These are phyloP conservation scores for Pegoplata infirma DNA, from an alignment of 2,888 invertebrate genomes.

Conservation along the genomic window DNA sequence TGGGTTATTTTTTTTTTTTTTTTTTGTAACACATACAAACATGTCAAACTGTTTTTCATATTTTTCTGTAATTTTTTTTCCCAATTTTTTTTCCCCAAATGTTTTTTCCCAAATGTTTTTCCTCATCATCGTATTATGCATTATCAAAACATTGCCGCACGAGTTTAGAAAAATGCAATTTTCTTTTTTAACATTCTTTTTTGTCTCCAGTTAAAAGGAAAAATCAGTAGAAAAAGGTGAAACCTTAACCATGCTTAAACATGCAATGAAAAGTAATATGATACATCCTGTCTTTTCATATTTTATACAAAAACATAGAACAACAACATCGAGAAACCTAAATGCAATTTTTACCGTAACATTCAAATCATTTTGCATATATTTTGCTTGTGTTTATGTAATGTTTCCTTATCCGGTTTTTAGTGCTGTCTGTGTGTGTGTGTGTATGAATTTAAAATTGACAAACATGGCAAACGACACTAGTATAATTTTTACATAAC, in stretches of 20 bases:
- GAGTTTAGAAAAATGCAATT: constrained; percentile 25
- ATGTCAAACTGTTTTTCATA: constrained; percentile 52
- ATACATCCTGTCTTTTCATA: constrained; percentile 52
- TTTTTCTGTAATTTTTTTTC: constrained; percentile 33
- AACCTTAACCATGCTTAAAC: constrained; percentile 52
- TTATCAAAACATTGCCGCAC: constrained; percentile 42
- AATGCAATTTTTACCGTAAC: no score
- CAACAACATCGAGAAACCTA: not conserved
- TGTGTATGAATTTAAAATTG: constrained; percentile 7
- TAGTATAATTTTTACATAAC: not conserved
- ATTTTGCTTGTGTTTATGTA: constrained; percentile 19
- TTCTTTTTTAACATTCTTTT: constrained; percentile 24
- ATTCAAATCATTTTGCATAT: constrained; percentile 49
- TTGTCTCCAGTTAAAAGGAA: not conserved
- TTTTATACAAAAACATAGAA: constrained; percentile 23
- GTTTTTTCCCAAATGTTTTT: constrained; percentile 32
- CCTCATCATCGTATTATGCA: constrained; percentile 39
- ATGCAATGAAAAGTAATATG: constrained; percentile 59
- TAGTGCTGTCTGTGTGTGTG: constrained; percentile 18
- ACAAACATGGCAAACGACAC: constrained; percentile 19
- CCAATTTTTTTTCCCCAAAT: constrained; percentile 36
- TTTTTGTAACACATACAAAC: constrained; percentile 15
- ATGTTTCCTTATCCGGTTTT: constrained; percentile 11
- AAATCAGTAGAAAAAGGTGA: constrained; percentile 13
- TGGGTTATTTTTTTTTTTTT: not conserved